Evolutionary conservation across 2,113 vertebrate species (phyloP), one percentile per base, ranked within the genome.

Genomic region (Dunckerocampus dactyliophorus): DNA sequence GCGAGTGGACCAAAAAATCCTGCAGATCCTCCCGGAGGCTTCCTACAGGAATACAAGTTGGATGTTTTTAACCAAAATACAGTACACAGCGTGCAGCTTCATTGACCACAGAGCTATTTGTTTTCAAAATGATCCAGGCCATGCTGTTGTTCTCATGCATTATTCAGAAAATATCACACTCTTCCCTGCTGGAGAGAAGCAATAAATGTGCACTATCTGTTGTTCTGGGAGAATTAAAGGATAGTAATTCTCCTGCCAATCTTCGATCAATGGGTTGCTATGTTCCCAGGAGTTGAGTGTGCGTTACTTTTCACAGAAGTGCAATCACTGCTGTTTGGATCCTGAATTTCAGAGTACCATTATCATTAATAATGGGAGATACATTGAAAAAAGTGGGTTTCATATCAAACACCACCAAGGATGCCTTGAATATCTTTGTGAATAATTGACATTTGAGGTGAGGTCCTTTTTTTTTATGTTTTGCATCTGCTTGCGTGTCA

Each of bases 161-260:
- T 81, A 83, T 88, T 66, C 80, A 84, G 67, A 74, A 83, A 69
- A 81, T 78, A 78, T 80, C 67, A 58, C 74, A 22, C 37, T 59
- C 20, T 45, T 68, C 0, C 3, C 67, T 54, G 59, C 31, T 8
- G 76, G 69, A 68, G 58, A 66, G 74, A 81, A 68, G 58, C 67
- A 80, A 79, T 85, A 79, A 80, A 83, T 49, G 70, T 65, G 42
- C 21, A 52, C 53, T 48, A 47, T 74, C 63, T 62, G 61, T 64
- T 76, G 60, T 75, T 77, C 63, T 46, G 31, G 45, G 42, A 45
- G 72, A 75, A 84, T 81, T 62, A 83, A 81, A 67, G 64, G 48
- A 55, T 17, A 48, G 59, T 53, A 50, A 82, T 63, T 47, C 9
- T 12, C 49, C 51, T 31, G 59, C 53, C 8, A 59, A 69, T 65